A percentile compares a stretch with the other conserved stretches of the same genome.
Conservation (phyloP, 2,797 vertebrate genomes). For the Acanthurus lineatus region DNA sequence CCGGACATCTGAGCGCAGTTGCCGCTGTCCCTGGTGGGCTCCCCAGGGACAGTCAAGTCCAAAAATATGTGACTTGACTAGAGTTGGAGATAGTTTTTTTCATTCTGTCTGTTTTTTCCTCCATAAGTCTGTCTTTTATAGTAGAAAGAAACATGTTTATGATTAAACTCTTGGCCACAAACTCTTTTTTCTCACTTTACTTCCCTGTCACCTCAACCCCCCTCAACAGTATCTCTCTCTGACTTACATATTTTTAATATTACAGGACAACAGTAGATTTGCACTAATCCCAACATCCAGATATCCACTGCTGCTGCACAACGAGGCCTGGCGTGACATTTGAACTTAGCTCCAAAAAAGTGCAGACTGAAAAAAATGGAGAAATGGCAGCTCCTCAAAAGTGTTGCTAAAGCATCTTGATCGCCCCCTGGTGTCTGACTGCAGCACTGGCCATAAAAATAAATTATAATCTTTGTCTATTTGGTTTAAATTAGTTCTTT, state of each 20-base stretch:
- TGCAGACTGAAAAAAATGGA: too few relatives aligned
- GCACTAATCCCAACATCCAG: conserved; percentile 9
- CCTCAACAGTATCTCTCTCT: background rate
- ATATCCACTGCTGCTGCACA: background rate
- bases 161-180: conserved; percentile 46
- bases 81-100: conserved; percentile 1
- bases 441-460: too few relatives aligned
- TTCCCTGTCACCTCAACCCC: conserved; percentile 18
- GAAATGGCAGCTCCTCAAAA: too few relatives aligned
- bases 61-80: conserved; percentile 29
- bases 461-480: too few relatives aligned
- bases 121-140: conserved; percentile 6
- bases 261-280: conserved; percentile 23
- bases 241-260: conserved; percentile 27
- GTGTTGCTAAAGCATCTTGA: too few relatives aligned
- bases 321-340: background rate
- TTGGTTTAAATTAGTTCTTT: too few relatives aligned
- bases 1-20: conserved; percentile 56
- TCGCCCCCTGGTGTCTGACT: too few relatives aligned
- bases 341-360: too few relatives aligned
- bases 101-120: background rate
- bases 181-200: conserved; percentile 19
- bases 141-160: conserved; percentile 45
- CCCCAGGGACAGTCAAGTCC: conserved; percentile 31
- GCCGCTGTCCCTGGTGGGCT: conserved; percentile 46